Conservation (phyloP, 2,888 invertebrate species). For the Dynastes maya region DNA sequence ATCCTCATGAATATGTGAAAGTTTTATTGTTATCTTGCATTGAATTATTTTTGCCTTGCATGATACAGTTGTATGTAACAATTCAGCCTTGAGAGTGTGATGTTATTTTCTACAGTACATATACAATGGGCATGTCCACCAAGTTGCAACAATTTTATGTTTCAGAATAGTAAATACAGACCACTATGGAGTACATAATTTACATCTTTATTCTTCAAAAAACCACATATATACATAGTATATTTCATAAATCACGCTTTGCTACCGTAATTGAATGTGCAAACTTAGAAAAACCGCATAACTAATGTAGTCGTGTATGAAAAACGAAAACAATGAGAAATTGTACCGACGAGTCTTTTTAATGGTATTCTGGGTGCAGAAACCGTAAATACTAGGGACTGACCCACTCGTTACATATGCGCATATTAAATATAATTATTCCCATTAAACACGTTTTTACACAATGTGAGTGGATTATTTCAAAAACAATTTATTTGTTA, state of each 20-base stretch:
- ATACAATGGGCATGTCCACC: background rate
- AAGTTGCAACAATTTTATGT: background rate
- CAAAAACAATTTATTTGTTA: slow-evolving; percentile 35
- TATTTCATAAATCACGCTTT: slow-evolving; percentile 28
- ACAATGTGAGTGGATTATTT: slow-evolving; percentile 34
- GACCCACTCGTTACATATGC: slow-evolving; percentile 49
- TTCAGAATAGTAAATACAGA: background rate
- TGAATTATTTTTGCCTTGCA: slow-evolving; percentile 25
- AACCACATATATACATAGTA: background rate
- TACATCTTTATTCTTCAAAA: background rate
- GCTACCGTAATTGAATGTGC: slow-evolving; percentile 34
- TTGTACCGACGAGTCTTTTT: slow-evolving; percentile 38
- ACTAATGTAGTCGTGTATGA: slow-evolving; percentile 36
- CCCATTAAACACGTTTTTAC: slow-evolving; percentile 43
- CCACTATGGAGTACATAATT: background rate
- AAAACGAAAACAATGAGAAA: slow-evolving; percentile 43
- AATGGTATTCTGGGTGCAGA: slow-evolving; percentile 47
- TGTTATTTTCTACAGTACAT: background rate
- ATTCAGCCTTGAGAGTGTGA: slow-evolving; percentile 13
- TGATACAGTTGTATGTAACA: slow-evolving; percentile 13
- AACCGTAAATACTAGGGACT: slow-evolving; percentile 49
- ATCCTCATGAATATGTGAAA: slow-evolving; percentile 54
- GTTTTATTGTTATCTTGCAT: slow-evolving; percentile 44
- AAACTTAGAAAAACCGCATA: slow-evolving; percentile 16
- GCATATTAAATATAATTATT: slow-evolving; percentile 49